These are phyloP conservation scores for Pyrrhosoma nymphula DNA, from an alignment of 2,888 invertebrate genomes.

Conservation along the genomic window DNA sequence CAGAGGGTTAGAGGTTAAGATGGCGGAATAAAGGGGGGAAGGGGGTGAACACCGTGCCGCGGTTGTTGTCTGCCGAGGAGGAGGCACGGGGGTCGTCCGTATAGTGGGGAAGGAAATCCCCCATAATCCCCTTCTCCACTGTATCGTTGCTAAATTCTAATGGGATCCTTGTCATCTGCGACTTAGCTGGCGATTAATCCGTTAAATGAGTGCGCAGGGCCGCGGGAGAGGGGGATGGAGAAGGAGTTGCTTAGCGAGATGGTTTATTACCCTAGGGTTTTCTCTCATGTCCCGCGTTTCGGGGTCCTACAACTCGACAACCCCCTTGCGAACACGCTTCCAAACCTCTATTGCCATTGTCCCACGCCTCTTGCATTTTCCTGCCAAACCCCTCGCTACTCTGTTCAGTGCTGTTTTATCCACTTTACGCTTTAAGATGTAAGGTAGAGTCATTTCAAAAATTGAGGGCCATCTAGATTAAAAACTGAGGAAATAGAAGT, in stretches of 20 bases:
- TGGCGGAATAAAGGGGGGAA: not conserved
- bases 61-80: not conserved
- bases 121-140: constrained; percentile 17
- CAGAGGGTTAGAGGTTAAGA: not conserved
- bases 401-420: too few species aligned
- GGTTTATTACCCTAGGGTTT: constrained; percentile 25
- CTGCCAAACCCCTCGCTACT: too few species aligned
- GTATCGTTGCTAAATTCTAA: constrained; percentile 50
- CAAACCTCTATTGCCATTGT: not conserved
- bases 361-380: not conserved
- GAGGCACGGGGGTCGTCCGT: not conserved
- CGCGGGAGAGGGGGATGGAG: not conserved
- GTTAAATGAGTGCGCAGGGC: not conserved
- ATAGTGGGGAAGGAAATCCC: not conserved
- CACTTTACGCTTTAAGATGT: too few species aligned
- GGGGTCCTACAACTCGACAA: not conserved
- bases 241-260: constrained; percentile 38
- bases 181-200: constrained; percentile 41
- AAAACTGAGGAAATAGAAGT: too few species aligned
- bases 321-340: not conserved
- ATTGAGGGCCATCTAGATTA: too few species aligned
- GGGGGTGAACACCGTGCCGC: not conserved
- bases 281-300: not conserved
- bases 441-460: too few species aligned
- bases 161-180: constrained; percentile 52